Evolutionary conservation across 2,888 invertebrate genomes (phyloP).

Genomic region (Scrobipalpa costella): DNA sequence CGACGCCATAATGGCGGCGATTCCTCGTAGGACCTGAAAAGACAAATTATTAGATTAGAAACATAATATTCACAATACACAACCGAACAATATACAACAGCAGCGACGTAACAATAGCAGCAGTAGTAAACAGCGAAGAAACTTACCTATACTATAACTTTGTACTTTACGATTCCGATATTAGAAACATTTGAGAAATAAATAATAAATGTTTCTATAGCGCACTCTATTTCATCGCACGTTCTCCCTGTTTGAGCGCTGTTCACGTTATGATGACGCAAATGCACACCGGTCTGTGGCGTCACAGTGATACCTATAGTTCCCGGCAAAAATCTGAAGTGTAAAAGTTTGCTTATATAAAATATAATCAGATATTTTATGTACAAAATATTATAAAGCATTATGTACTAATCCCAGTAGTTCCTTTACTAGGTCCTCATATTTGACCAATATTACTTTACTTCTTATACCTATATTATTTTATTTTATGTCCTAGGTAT

Average conservation of each 20-base stretch:
- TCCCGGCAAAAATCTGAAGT: too few relatives aligned
- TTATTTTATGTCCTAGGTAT: too few relatives aligned
- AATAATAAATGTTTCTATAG: slow-evolving; percentile 63
- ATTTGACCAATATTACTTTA: too few relatives aligned
- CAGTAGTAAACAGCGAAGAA: not conserved
- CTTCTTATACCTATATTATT: too few relatives aligned
- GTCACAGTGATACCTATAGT: slow-evolving; percentile 62
- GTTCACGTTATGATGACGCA: slow-evolving; percentile 75
- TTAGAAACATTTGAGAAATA: slow-evolving; percentile 75
- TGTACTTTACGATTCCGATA: slow-evolving; percentile 75
- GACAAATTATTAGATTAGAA: slow-evolving; percentile 19
- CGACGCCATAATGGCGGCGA: slow-evolving; percentile 85
- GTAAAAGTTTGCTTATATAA: slow-evolving; percentile 43
- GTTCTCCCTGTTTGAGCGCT: slow-evolving; percentile 72
- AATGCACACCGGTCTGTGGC: slow-evolving; percentile 61
- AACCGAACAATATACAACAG: not conserved
- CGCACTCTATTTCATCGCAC: slow-evolving; percentile 58
- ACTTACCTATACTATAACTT: slow-evolving; percentile 74
- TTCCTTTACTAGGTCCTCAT: too few relatives aligned
- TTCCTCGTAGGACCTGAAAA: slow-evolving; percentile 61
- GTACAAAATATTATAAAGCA: too few relatives aligned
- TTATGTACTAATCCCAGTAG: too few relatives aligned
- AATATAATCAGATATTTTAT: too few relatives aligned
- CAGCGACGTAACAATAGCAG: not conserved
- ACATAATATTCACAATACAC: not conserved